Base-by-base conservation (phyloP, 1,140 invertebrate species). In the Drosophila sucinea region DNA sequence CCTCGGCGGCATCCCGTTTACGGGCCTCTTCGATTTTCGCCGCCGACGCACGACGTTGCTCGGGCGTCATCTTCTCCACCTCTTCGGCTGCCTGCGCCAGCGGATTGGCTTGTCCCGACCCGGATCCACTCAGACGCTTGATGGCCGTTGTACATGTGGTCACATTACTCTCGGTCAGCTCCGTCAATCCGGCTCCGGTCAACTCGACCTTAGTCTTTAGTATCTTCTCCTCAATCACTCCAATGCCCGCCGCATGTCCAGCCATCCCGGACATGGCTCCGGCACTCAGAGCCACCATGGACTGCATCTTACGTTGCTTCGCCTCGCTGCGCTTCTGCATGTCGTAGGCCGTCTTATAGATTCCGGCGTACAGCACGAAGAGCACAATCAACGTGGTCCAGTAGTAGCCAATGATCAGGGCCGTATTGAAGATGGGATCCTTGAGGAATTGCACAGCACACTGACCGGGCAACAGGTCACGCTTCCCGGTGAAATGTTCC, bases 371-470 rank as follows among this genome's bases (percentile, higher is more conserved):
- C 0, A 99, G 94, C 61, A 98, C 95, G 89, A 99, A 98, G 4
- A 99, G 94, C 1, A 99, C 97, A 29, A 98, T 95, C 0, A 99
- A 92, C 0, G 98, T 99, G 0, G 97, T 98, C 97, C 98, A 99
- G 92, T 99, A 99, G 91, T 99, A 99, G 29, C 96, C 97, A 75
- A 99, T 98, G 62, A 99, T 99, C 27, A 99, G 94, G n/a, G 98
- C 96, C 35, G 98, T 99, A 91, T 99, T 99, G 93, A 99, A 99
- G 29, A 99, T 95, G 0, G 98, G 98, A 93, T 99, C 98, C 93
- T 98, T 98, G 41, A 99, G 94, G 92, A 99, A 99, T 93, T 99
- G 98, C 1, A 99, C 99, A 41, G 98, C 96, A 92, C 99, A 99
- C 91, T 98, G 95, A 5, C 96, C 96, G 0, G 97, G 96, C 68